These are phyloP conservation scores for Burhinus oedicnemus DNA, from an alignment of 2,113 vertebrate species.

Conservation along the genomic window DNA sequence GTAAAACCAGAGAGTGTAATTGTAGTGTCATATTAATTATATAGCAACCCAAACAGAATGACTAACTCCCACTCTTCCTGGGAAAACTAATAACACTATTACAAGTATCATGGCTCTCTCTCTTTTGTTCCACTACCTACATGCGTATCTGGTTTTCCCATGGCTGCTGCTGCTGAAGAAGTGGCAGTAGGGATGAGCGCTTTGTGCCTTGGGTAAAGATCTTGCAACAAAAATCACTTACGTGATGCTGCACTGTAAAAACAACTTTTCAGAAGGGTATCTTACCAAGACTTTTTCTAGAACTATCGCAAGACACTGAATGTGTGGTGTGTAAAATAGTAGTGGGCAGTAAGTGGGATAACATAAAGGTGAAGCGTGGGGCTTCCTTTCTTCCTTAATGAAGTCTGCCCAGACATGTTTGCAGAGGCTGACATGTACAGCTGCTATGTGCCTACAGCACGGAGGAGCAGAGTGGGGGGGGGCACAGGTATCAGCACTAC, in stretches of 20 bases:
- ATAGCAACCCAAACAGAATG: slow-evolving; percentile 66
- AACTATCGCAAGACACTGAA: not conserved
- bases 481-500: not conserved
- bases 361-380: not conserved
- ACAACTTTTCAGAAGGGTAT: not conserved
- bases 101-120: not conserved
- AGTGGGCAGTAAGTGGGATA: not conserved
- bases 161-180: not conserved
- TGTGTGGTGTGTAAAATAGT: not conserved
- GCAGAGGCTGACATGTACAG: rapidly evolving
- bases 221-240: not conserved
- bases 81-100: slow-evolving; percentile 20
- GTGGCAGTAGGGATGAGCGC: not conserved
- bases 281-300: not conserved
- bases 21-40: slow-evolving; percentile 68
- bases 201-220: not conserved
- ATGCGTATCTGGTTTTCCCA: not conserved
- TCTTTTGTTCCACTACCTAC: slow-evolving; percentile 40
- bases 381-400: not conserved
- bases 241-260: not conserved
- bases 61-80: slow-evolving; percentile 52
- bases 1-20: slow-evolving; percentile 39
- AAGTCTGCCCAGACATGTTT: not conserved
- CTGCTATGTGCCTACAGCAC: not conserved
- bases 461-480: not conserved